Evolutionary conservation across 92 coral and sea anemone genomes (phyloP).

Genomic region (Isaurus tuberculatus): DNA sequence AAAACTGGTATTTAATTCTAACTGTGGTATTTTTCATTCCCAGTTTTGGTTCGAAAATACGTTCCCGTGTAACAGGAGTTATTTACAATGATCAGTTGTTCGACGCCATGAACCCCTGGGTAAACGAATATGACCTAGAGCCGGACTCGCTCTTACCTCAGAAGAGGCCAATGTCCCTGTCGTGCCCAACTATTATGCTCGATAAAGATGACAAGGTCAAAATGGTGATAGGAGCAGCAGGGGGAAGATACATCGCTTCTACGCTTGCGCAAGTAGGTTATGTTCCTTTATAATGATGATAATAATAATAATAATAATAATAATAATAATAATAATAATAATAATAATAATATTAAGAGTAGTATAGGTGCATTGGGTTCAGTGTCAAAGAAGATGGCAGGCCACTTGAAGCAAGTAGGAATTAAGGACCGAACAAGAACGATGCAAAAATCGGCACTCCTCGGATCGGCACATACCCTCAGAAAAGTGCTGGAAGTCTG

Average conservation of each 20-base stretch:
- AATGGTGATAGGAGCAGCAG: conserved; percentile 94
- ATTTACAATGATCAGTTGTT: conserved; percentile 84
- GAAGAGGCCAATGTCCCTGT: conserved; percentile 82
- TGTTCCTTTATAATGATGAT: background rate
- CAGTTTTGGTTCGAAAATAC: conserved; percentile 82
- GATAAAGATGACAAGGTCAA: conserved; percentile 69
- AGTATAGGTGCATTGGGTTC: too few relatives aligned
- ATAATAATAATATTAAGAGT: too few relatives aligned
- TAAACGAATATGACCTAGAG: conserved; percentile 78
- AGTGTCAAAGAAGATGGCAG: too few relatives aligned
- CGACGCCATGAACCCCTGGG: conserved; percentile 86
- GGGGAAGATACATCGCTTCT: conserved; percentile 85
- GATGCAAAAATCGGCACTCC: too few relatives aligned
- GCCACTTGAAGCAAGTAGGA: too few relatives aligned
- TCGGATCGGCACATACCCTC: too few relatives aligned
- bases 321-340: too few relatives aligned
- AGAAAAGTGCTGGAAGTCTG: too few relatives aligned
- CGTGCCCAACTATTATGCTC: conserved; percentile 79
- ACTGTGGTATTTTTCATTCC: background rate
- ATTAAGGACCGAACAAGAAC: too few relatives aligned
- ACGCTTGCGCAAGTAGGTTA: conserved; percentile 74
- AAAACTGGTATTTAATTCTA: too few relatives aligned
- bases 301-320: too few relatives aligned
- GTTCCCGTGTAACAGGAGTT: conserved; percentile 73
- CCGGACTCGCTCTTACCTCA: conserved; percentile 73